A percentile compares a stretch with the other conserved stretches of the same genome.
phyloP scores from a whole-genome alignment of 2,113 vertebrate species.

The Oreochromis spilurus region DNA sequence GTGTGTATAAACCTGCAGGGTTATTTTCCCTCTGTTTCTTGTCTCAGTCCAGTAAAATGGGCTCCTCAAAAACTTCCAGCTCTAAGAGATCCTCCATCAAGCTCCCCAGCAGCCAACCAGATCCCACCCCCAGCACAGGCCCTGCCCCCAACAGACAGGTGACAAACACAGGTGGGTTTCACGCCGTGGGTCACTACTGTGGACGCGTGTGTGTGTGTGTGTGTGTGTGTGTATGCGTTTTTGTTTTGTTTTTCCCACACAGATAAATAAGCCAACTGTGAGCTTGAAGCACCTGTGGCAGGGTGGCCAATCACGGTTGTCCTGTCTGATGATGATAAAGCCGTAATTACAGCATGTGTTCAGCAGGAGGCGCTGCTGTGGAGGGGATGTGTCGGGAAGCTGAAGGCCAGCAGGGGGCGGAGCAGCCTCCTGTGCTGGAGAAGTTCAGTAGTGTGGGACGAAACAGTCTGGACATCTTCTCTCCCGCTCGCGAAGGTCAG shows the following conservation, averaged over 20 bases:
- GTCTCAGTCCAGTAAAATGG: slow-evolving; percentile 75
- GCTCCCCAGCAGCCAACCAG: slow-evolving; percentile 56
- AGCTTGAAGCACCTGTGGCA: not conserved
- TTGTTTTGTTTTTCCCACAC: not conserved
- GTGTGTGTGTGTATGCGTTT: too few species aligned
- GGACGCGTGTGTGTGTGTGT: accelerated
- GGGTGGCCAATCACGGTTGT: not conserved
- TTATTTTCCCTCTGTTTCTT: not conserved
- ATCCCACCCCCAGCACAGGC: slow-evolving; percentile 71
- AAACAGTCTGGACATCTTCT: slow-evolving; percentile 90
- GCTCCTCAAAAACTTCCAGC: slow-evolving; percentile 72
- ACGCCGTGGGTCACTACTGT: not conserved
- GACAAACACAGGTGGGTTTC: slow-evolving; percentile 22
- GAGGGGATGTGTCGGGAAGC: slow-evolving; percentile 79
- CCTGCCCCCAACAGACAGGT: slow-evolving; percentile 5
- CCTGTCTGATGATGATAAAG: not conserved
- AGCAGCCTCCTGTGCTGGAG: slow-evolving; percentile 48
- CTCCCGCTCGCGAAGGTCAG: slow-evolving; percentile 87
- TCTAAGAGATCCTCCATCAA: slow-evolving; percentile 72
- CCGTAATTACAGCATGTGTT: slow-evolving; percentile 3
- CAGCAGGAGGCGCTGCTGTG: slow-evolving; percentile 70
- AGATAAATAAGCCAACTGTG: not conserved
- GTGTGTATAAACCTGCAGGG: accelerated
- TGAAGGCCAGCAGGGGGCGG: slow-evolving; percentile 73
- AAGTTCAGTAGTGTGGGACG: slow-evolving; percentile 72